phyloP scores from a whole-genome alignment of 1,140 invertebrate genomes.

The Apis laboriosa region DNA sequence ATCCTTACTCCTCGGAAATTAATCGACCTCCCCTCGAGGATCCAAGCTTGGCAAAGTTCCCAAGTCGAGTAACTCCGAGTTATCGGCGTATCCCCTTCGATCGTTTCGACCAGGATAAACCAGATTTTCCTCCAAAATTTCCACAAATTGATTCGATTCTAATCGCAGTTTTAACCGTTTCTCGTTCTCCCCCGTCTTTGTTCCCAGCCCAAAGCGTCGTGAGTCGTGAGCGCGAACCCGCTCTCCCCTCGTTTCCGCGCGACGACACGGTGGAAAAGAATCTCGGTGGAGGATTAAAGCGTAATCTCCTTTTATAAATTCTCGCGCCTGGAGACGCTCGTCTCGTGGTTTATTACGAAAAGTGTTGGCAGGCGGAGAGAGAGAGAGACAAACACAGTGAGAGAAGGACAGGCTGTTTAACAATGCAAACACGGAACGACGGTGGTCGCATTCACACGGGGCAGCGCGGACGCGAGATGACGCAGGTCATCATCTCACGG shows the following conservation, averaged over 20 bases:
- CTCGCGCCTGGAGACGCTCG: background rate
- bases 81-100: background rate
- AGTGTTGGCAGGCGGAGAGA: conserved; percentile 14
- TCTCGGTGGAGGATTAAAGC: background rate
- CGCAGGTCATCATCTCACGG: conserved; percentile 66
- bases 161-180: no score
- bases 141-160: no score
- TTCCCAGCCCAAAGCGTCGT: background rate
- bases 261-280: background rate
- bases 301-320: conserved; percentile 35
- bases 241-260: background rate
- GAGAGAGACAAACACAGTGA: conserved; percentile 6
- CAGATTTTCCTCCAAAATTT: no score
- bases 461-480: conserved; percentile 50
- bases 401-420: conserved; percentile 11
- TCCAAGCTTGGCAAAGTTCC: conserved; percentile 35
- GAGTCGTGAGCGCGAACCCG: no score
- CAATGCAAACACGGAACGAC: conserved; percentile 19
- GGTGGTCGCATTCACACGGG: conserved; percentile 19
- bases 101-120: background rate
- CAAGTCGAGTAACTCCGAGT: conserved; percentile 28
- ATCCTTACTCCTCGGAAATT: conserved; percentile 49
- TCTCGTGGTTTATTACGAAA: conserved; percentile 18
- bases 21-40: conserved; percentile 41
- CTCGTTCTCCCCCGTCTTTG: background rate